These are phyloP conservation scores for Griposia aprilina DNA, from an alignment of 2,888 invertebrate species.

Conservation along the genomic window DNA sequence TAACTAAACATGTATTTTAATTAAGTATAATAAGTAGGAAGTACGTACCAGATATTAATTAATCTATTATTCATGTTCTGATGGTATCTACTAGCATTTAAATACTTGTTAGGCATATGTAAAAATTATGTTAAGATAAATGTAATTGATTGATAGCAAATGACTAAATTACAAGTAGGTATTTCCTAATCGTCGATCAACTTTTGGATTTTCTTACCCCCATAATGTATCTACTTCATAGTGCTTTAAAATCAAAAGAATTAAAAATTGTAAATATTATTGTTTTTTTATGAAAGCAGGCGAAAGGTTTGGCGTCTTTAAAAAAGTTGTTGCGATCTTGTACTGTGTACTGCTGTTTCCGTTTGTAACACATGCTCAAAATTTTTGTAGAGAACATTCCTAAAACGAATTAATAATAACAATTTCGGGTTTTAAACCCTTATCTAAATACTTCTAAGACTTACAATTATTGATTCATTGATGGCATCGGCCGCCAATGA, in stretches of 20 bases:
- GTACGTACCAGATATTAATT: conserved; percentile 9
- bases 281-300: not conserved
- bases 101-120: conserved; percentile 34
- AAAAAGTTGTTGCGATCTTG: not conserved
- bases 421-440: not conserved
- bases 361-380: not conserved
- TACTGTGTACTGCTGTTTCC: too few relatives aligned
- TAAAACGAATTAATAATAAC: not conserved
- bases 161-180: conserved; percentile 20
- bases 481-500: not conserved
- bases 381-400: not conserved
- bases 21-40: conserved; percentile 35
- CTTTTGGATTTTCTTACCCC: not conserved
- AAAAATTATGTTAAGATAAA: conserved; percentile 38
- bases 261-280: not conserved
- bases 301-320: not conserved
- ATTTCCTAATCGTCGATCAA: conserved; percentile 32
- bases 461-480: not conserved
- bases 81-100: conserved; percentile 47
- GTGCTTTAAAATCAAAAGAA: not conserved
- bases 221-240: not conserved
- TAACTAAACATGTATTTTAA: conserved; percentile 34
- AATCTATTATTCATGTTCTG: conserved; percentile 47
- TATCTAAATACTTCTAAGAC: conserved; percentile 11
- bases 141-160: conserved; percentile 49